Evolutionary conservation across 2,113 vertebrate genomes (phyloP).

Genomic region (Leptobrachium ailaonicum): DNA sequence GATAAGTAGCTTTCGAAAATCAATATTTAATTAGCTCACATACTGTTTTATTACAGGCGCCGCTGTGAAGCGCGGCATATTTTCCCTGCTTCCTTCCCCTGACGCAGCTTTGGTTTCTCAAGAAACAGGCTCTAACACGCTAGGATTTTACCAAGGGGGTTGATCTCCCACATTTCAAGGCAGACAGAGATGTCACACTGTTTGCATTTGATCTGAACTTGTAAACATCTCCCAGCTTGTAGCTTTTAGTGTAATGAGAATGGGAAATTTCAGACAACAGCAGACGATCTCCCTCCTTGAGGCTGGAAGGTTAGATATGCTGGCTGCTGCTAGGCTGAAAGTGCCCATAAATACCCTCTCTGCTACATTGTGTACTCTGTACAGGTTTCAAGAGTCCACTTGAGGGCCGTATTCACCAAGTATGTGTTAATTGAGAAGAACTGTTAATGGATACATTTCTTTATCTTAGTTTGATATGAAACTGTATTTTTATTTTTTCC

Average conservation of each 20-base stretch:
- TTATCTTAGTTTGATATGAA: no score
- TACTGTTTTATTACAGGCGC: constrained; percentile 49
- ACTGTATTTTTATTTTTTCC: no score
- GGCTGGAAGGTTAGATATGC: neutral
- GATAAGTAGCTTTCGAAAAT: constrained; percentile 51
- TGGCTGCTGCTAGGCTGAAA: neutral
- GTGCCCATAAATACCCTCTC: neutral
- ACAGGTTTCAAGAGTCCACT: no score
- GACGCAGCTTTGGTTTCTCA: constrained; percentile 39
- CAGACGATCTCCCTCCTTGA: neutral
- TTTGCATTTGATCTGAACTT: constrained; percentile 47
- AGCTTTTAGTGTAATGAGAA: constrained; percentile 38
- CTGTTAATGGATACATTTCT: no score
- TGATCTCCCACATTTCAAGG: constrained; percentile 19
- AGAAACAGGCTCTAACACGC: constrained; percentile 37
- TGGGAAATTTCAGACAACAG: constrained; percentile 19
- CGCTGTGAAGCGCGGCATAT: constrained; percentile 38
- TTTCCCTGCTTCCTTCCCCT: constrained; percentile 43
- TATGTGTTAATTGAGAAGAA: no score
- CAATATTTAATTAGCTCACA: constrained; percentile 50
- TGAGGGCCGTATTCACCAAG: no score
- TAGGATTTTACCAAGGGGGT: constrained; percentile 36
- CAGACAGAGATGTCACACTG: constrained; percentile 47
- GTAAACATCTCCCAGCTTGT: constrained; percentile 45
- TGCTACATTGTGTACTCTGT: neutral